Evolutionary conservation across 2,888 invertebrate species (phyloP).

Genomic region (Drosophila sordidapex): DNA sequence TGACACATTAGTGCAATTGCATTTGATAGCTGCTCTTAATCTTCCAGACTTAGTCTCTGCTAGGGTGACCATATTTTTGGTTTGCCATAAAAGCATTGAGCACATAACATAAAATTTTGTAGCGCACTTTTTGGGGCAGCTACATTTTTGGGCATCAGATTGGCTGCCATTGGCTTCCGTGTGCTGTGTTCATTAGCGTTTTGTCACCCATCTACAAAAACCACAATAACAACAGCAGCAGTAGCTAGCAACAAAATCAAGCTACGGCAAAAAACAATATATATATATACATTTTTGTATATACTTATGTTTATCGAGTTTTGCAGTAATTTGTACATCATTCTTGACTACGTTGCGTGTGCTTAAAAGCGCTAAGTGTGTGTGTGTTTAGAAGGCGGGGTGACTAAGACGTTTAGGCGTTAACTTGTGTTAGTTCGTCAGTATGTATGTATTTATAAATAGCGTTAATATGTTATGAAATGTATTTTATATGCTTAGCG

Average conservation of each 20-base stretch:
- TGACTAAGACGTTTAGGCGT: conserved; percentile 4
- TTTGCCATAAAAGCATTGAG: conserved; percentile 52
- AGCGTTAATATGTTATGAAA: conserved; percentile 30
- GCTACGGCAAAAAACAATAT: conserved; percentile 13
- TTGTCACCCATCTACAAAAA: conserved; percentile 57
- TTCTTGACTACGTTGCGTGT: conserved; percentile 56
- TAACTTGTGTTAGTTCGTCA: conserved; percentile 26
- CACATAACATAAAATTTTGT: conserved; percentile 50
- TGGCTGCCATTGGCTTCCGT: conserved; percentile 53
- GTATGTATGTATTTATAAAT: conserved; percentile 42
- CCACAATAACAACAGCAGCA: conserved; percentile 10
- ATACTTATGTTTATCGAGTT: conserved; percentile 27
- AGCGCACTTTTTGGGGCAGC: conserved; percentile 41
- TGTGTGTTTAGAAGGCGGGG: neutral
- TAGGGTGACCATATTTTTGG: conserved; percentile 48
- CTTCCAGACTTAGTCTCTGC: neutral
- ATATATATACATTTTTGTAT: neutral
- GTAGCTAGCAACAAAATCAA: conserved; percentile 16
- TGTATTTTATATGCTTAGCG: conserved; percentile 25
- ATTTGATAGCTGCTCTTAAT: neutral
- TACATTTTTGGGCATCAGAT: conserved; percentile 19
- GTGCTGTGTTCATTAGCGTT: conserved; percentile 69
- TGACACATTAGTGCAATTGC: neutral
- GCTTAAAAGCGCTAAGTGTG: conserved; percentile 12
- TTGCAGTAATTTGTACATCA: conserved; percentile 52